Base-by-base conservation (phyloP, 2,113 vertebrate genomes). In the Salvelinus fontinalis region DNA sequence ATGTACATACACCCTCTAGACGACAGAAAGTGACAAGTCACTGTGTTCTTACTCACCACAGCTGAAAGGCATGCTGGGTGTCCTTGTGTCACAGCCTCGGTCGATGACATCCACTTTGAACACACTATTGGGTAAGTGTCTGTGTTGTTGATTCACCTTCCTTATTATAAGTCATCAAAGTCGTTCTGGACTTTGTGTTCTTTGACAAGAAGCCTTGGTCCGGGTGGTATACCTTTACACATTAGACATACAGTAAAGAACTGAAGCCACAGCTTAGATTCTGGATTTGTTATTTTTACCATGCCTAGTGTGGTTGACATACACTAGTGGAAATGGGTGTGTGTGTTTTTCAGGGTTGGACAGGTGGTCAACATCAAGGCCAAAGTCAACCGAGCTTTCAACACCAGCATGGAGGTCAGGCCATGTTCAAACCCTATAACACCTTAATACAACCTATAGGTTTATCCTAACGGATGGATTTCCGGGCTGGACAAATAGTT, bases 61-160 rank as follows among this genome's bases (percentile, higher is more conserved):
- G 97, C 97, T 1, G 97, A 99, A 89, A 93, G 95, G 82, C 97
- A 98, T 0, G 97, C 97, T 0, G 95, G 94, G 81, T 95, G 95
- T 81, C 92, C 95, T 9, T 99, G 97, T 12, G 96, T 99, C 89
- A 99, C 97, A 0, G 97, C 96, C 24, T 98, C 97, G 11, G 94
- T 99, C 93, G 97, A 98, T 1, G 97, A 99, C 73, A 98, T 99
- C 91, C 92, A 96, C 91, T 97, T 99, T 79, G 95, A 98, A 84
- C 96, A 95, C 22, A 98, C 96, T 70, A 97, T 98, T 82, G 95
- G 96, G 97, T 99, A 91, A 93, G 65, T 67, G 65, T 24, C n/a
- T 66, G 64, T 26, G 65, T 29, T 44, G 9, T 44, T 44, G 39
- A 44, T 44, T 44, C 39, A 44, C 39, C 9, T 44, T 44, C 9